Evolutionary conservation across 2,797 vertebrate species (phyloP).

Genomic region (Cichlasoma orientale): DNA sequence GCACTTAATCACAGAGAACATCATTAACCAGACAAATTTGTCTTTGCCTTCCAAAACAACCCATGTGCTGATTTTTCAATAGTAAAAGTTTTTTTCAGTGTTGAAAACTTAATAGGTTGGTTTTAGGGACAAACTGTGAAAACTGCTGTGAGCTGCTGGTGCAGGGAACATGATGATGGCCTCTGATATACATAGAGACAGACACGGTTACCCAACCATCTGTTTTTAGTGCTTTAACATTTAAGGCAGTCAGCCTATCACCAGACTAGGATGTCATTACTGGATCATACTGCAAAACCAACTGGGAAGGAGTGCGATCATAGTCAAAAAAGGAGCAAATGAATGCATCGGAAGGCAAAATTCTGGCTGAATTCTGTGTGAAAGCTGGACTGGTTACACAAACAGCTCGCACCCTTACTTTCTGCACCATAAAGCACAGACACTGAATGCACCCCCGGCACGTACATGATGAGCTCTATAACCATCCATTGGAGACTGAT

Average conservation of each 20-base stretch:
- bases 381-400: background rate
- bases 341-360: background rate
- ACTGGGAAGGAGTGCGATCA: background rate
- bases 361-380: background rate
- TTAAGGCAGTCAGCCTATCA: background rate
- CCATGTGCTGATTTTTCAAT: background rate
- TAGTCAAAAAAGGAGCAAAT: background rate
- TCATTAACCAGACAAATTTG: background rate
- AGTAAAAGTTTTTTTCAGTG: background rate
- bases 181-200: background rate
- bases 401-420: background rate
- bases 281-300: background rate
- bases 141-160: background rate
- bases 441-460: background rate
- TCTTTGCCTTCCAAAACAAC: background rate
- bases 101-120: background rate
- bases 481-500: background rate
- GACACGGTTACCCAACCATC: background rate
- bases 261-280: background rate
- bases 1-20: background rate
- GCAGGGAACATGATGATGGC: background rate
- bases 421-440: background rate
- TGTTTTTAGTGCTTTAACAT: background rate
- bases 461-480: background rate
- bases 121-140: background rate